Conservation (phyloP, 1,140 invertebrate species). For the Pseudomyrmex pallidus region DNA sequence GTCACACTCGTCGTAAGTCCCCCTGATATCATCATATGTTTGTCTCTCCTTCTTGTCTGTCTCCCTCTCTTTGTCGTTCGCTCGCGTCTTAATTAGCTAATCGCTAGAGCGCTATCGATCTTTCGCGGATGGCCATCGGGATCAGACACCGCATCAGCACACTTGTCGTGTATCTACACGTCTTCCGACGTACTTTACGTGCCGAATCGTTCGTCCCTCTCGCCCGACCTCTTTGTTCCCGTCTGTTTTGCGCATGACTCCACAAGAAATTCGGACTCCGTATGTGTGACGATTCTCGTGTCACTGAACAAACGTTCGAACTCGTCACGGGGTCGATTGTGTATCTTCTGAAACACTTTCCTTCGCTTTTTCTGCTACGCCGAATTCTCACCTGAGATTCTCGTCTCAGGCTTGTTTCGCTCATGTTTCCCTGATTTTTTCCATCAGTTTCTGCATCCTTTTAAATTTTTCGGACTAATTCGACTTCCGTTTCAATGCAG, state of each 20-base stretch:
- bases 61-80: background rate
- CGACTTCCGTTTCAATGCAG: too few species aligned
- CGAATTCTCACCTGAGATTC: too few species aligned
- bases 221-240: background rate
- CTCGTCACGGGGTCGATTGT: constrained; percentile 1
- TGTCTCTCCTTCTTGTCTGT: background rate
- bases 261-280: constrained; percentile 23
- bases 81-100: constrained; percentile 50
- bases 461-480: too few species aligned
- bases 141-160: background rate
- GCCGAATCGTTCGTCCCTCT: background rate
- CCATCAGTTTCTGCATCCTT: too few species aligned
- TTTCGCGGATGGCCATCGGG: background rate
- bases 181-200: background rate
- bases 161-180: too few species aligned
- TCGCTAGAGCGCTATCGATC: constrained; percentile 47
- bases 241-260: background rate
- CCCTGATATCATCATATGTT: constrained; percentile 34
- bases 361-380: background rate
- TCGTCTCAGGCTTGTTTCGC: too few species aligned
- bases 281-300: constrained; percentile 22
- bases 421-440: too few species aligned
- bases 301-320: constrained; percentile 4
- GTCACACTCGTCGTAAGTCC: constrained; percentile 63
- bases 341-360: background rate